Percentiles rank a stretch among this genome's conserved stretches.
Evolutionary conservation across 2,113 vertebrate genomes (phyloP).

Genomic region (Chauna torquata): DNA sequence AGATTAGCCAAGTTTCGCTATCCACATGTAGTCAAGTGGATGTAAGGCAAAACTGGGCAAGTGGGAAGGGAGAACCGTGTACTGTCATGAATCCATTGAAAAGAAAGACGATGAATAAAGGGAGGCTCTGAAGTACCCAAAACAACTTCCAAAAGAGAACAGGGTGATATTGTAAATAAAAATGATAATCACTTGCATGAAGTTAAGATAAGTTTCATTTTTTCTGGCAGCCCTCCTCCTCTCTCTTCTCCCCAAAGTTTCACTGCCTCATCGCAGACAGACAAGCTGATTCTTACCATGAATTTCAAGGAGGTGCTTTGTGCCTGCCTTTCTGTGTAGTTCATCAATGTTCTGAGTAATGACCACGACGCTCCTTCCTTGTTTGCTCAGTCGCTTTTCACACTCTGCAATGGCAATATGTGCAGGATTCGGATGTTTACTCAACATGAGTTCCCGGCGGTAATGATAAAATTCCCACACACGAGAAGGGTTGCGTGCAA

Average conservation of each 20-base stretch:
- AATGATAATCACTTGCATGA: not conserved
- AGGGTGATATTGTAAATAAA: not conserved
- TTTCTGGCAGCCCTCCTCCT: not conserved
- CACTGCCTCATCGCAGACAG: not conserved
- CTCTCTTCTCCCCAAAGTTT: not conserved
- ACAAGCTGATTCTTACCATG: slow-evolving; percentile 81
- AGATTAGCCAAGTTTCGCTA: not conserved
- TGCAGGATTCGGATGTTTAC: slow-evolving; percentile 83
- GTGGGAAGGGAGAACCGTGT: not conserved
- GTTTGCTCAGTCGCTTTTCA: slow-evolving; percentile 84
- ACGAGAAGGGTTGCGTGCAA: slow-evolving; percentile 87
- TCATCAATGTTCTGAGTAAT: slow-evolving; percentile 96
- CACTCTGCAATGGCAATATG: slow-evolving; percentile 91
- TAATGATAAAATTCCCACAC: slow-evolving; percentile 99
- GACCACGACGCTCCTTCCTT: slow-evolving; percentile 86
- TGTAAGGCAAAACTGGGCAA: not conserved
- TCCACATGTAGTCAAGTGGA: not conserved
- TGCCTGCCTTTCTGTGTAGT: slow-evolving; percentile 90
- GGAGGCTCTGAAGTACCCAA: accelerated
- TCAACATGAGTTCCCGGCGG: slow-evolving; percentile 85
- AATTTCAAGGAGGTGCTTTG: slow-evolving; percentile 89
- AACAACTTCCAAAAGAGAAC: not conserved
- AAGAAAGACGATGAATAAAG: not conserved
- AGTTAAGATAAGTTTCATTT: not conserved
- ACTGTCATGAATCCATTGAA: not conserved